Conservation (phyloP, 1,140 invertebrate genomes). For the Hyphantria cunea region DNA sequence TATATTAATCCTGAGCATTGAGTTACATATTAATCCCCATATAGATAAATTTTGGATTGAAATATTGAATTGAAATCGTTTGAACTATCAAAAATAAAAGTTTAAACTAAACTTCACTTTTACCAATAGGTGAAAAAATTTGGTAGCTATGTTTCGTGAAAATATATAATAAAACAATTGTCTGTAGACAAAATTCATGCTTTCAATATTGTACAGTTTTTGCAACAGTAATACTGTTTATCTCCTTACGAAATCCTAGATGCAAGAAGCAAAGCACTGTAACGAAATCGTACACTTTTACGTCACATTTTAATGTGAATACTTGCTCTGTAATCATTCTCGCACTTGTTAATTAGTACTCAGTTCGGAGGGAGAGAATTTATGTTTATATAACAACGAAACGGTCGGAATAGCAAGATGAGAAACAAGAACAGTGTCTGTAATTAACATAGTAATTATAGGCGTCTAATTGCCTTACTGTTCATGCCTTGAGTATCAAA, state of each 20-base stretch:
- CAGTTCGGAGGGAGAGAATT: constrained; percentile 60
- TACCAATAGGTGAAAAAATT: too few relatives aligned
- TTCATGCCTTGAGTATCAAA: constrained; percentile 72
- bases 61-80: too few relatives aligned
- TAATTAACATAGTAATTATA: constrained; percentile 78
- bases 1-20: too few relatives aligned
- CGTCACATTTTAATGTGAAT: constrained; percentile 32
- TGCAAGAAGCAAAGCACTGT: not conserved
- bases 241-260: too few relatives aligned
- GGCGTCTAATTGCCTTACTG: constrained; percentile 70
- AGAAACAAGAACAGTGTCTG: constrained; percentile 65
- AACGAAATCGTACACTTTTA: constrained; percentile 4
- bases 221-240: too few relatives aligned
- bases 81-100: too few relatives aligned
- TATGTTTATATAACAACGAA: constrained; percentile 70
- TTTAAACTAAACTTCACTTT: too few relatives aligned
- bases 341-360: constrained; percentile 59
- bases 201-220: too few relatives aligned
- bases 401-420: constrained; percentile 60
- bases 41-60: too few relatives aligned
- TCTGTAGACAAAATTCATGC: constrained; percentile 2
- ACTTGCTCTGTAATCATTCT: constrained; percentile 53
- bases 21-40: too few relatives aligned
- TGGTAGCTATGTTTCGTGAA: too few relatives aligned
- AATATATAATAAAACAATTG: too few relatives aligned